Evolutionary conservation across 2,113 vertebrate genomes (phyloP).

Genomic region (Clupea harengus): DNA sequence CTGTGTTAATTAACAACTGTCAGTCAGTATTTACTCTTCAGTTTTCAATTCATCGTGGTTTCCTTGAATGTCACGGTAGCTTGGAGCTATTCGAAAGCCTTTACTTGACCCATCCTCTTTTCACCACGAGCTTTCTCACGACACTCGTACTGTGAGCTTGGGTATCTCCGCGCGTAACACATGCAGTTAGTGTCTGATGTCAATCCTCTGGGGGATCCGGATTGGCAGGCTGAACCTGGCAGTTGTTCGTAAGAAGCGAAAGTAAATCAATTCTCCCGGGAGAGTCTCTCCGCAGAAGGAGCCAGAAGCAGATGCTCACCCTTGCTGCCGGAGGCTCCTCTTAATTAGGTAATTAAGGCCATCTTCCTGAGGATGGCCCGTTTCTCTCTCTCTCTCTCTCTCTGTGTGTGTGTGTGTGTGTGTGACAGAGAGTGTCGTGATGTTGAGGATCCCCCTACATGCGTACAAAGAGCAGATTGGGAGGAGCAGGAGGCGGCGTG

Average conservation of each 20-base stretch:
- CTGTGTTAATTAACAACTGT: background rate
- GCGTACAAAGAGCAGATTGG: constrained; percentile 50
- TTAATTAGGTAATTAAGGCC: constrained; percentile 53
- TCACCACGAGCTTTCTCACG: background rate
- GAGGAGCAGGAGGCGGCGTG: background rate
- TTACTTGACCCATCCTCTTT: background rate
- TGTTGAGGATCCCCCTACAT: constrained; percentile 35
- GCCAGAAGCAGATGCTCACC: constrained; percentile 55
- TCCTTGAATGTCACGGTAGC: background rate
- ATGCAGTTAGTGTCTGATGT: constrained; percentile 31
- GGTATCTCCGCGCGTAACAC: background rate
- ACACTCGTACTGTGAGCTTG: background rate
- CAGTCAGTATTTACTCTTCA: background rate
- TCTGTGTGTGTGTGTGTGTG: too few relatives aligned
- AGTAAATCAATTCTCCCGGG: constrained; percentile 63
- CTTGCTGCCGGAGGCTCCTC: constrained; percentile 44
- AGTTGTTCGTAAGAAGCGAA: constrained; percentile 59
- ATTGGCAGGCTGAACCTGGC: constrained; percentile 50
- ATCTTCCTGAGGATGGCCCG: constrained; percentile 32
- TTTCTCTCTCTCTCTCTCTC: background rate
- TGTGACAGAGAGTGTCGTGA: background rate
- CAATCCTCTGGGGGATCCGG: constrained; percentile 51
- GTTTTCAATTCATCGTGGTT: background rate
- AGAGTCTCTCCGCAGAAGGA: constrained; percentile 37
- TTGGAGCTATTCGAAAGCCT: background rate